Conservation (phyloP, 1,140 invertebrate species). For the Nephila pilipes region DNA sequence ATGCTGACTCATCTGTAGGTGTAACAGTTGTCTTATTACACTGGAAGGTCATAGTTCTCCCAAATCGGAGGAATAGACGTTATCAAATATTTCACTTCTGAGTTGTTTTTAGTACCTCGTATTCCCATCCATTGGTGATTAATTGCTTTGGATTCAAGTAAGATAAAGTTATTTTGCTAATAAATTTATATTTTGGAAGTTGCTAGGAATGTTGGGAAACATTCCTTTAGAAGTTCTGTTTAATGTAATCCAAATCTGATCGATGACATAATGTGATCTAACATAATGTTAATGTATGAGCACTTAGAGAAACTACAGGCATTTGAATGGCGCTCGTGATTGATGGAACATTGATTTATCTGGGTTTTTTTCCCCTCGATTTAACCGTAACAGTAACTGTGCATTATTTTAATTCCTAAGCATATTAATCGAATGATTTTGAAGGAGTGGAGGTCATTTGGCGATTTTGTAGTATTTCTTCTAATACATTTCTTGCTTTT, state of each 20-base stretch:
- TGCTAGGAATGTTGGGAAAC: neutral
- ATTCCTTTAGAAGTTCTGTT: conserved; percentile 43
- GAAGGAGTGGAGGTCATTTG: too few species aligned
- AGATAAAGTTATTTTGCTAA: neutral
- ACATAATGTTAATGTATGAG: too few species aligned
- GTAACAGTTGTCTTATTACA: neutral
- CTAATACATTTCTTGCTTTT: too few species aligned
- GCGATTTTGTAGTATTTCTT: too few species aligned
- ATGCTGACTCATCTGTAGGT: neutral
- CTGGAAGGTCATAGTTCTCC: neutral
- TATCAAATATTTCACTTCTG: neutral
- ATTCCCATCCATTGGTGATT: neutral
- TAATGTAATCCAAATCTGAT: conserved; percentile 39
- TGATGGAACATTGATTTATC: too few species aligned
- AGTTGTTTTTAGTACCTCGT: neutral
- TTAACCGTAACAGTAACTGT: too few species aligned
- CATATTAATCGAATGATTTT: neutral
- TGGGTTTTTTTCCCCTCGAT: too few species aligned
- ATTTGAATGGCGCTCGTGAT: too few species aligned
- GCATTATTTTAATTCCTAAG: too few species aligned
- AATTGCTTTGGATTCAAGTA: neutral
- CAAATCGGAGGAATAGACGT: neutral
- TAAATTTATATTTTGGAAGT: neutral
- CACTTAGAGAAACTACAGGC: too few species aligned
- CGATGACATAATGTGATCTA: too few species aligned